Evolutionary conservation across 1,140 invertebrate species (phyloP), one percentile per base, ranked within the genome.

Genomic region (Drosophila aff.): DNA sequence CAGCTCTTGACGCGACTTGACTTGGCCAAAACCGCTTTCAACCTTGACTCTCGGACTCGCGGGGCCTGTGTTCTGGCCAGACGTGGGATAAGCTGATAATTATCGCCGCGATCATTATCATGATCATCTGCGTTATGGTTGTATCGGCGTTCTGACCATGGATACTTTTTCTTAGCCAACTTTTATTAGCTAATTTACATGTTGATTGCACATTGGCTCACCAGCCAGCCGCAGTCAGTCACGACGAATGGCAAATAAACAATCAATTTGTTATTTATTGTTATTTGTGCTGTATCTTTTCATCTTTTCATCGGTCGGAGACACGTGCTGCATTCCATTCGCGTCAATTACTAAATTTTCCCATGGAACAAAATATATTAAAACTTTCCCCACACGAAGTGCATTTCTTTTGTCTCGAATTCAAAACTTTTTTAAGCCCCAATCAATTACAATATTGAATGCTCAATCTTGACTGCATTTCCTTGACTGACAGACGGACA

Each of bases 131-230:
- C 57, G 58, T 57, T 46, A 78, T 58, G 75, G 67, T n/a, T 10
- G 31, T 23, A 60, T 36, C 58, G 60, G 18, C 47, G 40, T 62
- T 72, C 59, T 72, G 67, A 23, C 28, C 73, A 65, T 76, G 71
- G 59, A 16, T 57, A 31, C 10, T 21, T 52, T 50, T 55, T 69
- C 13, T 44, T n/a, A 26, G 38, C 10, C 40, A 49, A 33, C 61
- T 44, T 86, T 86, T 86, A 87, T 87, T 84, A 53, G 63, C 55
- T 72, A 87, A 84, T 90, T 89, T 90, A 76, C 84, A 89, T 89
- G 52, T 62, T 89, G 77, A 84, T 90, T 90, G 78, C 76, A 76
- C 60, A 72, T 63, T 55, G 52, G 53, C 52, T 62, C 47, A 44
- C 43, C 49, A 50, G n/a, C n/a, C n/a, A n/a, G n/a, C n/a, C n/a